Base-by-base conservation (phyloP, 2,888 invertebrate species). In the Meganola albula region DNA sequence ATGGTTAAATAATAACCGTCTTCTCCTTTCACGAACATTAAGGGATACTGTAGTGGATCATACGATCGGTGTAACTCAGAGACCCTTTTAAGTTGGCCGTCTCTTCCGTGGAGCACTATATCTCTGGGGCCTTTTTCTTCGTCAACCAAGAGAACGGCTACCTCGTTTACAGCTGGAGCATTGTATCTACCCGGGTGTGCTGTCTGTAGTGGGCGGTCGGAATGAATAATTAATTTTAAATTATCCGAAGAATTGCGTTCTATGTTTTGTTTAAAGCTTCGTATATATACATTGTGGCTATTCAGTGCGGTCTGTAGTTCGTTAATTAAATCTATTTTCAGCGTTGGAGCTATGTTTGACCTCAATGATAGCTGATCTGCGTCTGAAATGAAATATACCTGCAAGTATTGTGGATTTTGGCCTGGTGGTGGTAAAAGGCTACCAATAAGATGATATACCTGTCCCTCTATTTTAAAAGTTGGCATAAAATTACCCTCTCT, bases 361-460 rank as follows among this genome's bases (percentile, higher is more conserved):
- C 14, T 10, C 29, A 2, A 40, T 27, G 37, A 14, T 24, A 47
- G 44, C 30, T 47, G 33, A 1, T 41, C 13, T 21, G 50, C 42
- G 29, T 54, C 35, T 2, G 48, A 37, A 1, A 56, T 29, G 36
- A 55, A 51, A 37, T 56, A 55, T 10, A 55, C 50, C 36, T 56
- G 50, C 2, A 51, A 25, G 44, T 50, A 53, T 24, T 45, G 34
- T 1, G 45, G 48, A 4, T 40, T 9, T 8, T 47, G 14, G 23
- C 18, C 22, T 3, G 44, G 43, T 7, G 51, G 7, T 3, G 48
- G 16, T 3, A 39, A 37, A n/a, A n/a, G n/a, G n/a, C n/a, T n/a
- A 10, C 48, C 53, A 7, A 51, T 48, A 1, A 37, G 13, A 10
- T 53, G 52, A 12, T 53, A 51, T 9, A 48, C 37, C 21, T 48